Evolutionary conservation across 2,113 vertebrate species (phyloP).

Genomic region (Tenrec ecaudatus): DNA sequence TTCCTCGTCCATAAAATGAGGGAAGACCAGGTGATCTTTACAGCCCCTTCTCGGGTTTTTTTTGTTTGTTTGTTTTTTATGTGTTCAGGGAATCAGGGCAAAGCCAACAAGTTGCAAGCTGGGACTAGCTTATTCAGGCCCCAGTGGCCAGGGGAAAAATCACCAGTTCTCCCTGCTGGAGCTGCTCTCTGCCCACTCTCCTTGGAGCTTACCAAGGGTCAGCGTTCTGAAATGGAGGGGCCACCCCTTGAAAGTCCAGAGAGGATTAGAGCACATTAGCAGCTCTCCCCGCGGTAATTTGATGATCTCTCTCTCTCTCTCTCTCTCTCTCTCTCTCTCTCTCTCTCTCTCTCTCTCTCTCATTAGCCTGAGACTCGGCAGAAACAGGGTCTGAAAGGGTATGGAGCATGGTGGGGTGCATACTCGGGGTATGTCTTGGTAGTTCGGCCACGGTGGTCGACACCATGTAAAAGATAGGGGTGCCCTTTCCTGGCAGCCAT

Average conservation of each 20-base stretch:
- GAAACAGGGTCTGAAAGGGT: background rate
- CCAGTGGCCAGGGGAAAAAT: background rate
- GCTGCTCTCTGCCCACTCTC: background rate
- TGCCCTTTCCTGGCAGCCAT: background rate
- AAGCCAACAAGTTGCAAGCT: background rate
- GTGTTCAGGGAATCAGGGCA: background rate
- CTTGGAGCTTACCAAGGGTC: background rate
- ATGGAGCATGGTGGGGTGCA: no score
- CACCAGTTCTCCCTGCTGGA: background rate
- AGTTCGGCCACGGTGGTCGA: background rate
- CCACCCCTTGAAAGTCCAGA: background rate
- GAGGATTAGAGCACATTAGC: background rate
- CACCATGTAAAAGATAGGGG: background rate
- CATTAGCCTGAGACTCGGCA: background rate
- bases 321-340: no score
- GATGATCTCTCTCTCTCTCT: background rate
- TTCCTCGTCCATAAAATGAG: background rate
- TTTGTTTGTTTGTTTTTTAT: background rate
- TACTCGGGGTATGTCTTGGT: rapidly evolving
- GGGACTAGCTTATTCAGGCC: background rate
- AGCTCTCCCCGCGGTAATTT: background rate
- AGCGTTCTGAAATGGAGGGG: background rate
- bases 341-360: no score
- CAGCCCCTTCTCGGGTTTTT: background rate
- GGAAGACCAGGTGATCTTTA: background rate